Conservation (phyloP, 1,140 invertebrate genomes). For the Dolichoris vasculosae region DNA sequence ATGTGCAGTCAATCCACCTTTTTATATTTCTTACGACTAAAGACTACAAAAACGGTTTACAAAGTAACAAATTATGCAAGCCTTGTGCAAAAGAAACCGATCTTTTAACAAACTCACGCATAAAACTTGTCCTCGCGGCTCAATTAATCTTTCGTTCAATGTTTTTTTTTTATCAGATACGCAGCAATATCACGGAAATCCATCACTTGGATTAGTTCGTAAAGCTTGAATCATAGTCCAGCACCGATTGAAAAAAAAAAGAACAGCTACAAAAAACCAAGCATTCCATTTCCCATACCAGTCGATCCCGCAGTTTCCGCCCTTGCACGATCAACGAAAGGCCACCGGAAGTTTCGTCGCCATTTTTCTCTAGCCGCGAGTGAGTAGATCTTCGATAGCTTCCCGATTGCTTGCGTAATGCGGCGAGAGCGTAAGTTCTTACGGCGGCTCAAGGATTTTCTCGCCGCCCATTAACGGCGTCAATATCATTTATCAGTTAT, state of each 20-base stretch:
- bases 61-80: constrained; percentile 16
- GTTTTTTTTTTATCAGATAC: background rate
- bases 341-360: constrained; percentile 1
- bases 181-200: constrained; percentile 19
- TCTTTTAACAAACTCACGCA: constrained; percentile 5
- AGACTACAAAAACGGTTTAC: background rate
- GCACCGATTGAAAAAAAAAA: background rate
- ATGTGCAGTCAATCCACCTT: background rate
- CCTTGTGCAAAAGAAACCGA: background rate
- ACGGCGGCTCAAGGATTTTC: constrained; percentile 52
- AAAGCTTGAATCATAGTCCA: background rate
- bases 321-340: background rate
- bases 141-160: background rate
- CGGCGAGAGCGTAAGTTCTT: background rate
- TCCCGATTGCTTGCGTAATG: constrained; percentile 60
- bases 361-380: background rate
- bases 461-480: background rate
- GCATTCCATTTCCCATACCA: background rate
- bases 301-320: constrained; percentile 25
- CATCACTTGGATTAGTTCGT: background rate
- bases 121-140: background rate
- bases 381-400: constrained; percentile 50
- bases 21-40: background rate
- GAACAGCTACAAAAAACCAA: background rate
- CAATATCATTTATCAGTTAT: background rate